These are phyloP conservation scores for Delia radicum DNA, from an alignment of 1,140 invertebrate species.

Conservation along the genomic window DNA sequence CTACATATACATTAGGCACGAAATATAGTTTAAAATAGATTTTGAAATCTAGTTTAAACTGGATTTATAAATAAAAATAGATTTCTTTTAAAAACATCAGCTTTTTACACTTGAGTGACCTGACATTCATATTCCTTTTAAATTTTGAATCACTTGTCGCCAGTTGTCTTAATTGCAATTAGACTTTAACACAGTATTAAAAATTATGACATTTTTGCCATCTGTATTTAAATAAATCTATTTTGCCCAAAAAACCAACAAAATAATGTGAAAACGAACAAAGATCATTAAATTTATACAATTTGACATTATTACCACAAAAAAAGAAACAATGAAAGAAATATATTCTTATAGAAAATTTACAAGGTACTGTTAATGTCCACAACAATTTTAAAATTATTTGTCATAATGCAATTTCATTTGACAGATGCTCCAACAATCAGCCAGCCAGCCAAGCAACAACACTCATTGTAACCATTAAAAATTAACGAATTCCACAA, in stretches of 20 bases:
- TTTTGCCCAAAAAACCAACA: not conserved
- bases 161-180: no score
- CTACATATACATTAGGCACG: no score
- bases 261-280: not conserved
- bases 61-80: no score
- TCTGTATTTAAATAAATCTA: not conserved
- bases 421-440: not conserved
- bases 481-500: not conserved
- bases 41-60: no score
- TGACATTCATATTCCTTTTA: no score
- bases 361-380: not conserved
- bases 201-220: not conserved
- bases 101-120: no score
- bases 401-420: not conserved
- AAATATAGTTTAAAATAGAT: no score
- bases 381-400: constrained; percentile 4
- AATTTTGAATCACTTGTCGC: no score
- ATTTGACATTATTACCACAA: not conserved
- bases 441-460: no score
- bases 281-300: not conserved
- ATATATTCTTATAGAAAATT: not conserved
- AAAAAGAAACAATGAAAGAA: not conserved
- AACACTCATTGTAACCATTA: no score
- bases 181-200: no score
- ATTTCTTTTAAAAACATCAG: no score